phyloP scores from a whole-genome alignment of 2,113 vertebrate genomes.

The Hystrix cristata region DNA sequence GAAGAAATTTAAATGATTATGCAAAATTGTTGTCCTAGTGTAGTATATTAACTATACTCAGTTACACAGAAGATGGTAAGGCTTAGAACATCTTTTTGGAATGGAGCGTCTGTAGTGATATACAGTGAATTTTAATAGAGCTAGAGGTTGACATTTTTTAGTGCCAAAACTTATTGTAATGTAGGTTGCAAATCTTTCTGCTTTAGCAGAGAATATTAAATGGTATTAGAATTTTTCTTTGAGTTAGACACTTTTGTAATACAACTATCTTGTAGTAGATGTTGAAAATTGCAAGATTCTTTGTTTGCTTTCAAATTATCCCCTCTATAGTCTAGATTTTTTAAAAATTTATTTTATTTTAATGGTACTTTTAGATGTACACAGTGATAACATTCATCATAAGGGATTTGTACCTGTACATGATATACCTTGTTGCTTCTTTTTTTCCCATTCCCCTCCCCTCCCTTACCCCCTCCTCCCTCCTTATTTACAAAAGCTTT shows the following conservation, averaged over 20 bases:
- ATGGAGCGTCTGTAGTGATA: not conserved
- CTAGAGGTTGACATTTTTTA: not conserved
- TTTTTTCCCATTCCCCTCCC: too few species aligned
- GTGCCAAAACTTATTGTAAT: not conserved
- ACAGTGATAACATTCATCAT: too few species aligned
- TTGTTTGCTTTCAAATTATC: slow-evolving; percentile 3
- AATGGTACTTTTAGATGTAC: too few species aligned
- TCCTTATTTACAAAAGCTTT: too few species aligned
- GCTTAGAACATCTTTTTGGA: slow-evolving; percentile 9
- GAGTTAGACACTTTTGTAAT: not conserved
- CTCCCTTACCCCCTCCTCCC: too few species aligned
- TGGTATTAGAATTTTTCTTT: slow-evolving; percentile 36
- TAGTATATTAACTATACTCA: not conserved
- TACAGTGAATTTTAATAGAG: slow-evolving; percentile 30
- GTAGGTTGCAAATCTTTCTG: not conserved
- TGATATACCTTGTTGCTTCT: too few species aligned
- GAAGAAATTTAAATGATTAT: not conserved
- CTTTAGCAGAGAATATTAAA: not conserved
- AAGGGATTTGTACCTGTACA: too few species aligned
- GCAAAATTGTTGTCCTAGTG: not conserved
- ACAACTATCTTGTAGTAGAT: slow-evolving; percentile 10
- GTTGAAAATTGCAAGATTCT: not conserved
- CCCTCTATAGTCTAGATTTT: not conserved
- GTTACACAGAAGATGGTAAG: not conserved
- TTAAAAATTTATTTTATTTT: too few species aligned